Percentiles rank a stretch among this genome's conserved stretches.
Evolutionary conservation across 1,140 invertebrate species (phyloP).

Genomic region (Lanistes nyassanus): DNA sequence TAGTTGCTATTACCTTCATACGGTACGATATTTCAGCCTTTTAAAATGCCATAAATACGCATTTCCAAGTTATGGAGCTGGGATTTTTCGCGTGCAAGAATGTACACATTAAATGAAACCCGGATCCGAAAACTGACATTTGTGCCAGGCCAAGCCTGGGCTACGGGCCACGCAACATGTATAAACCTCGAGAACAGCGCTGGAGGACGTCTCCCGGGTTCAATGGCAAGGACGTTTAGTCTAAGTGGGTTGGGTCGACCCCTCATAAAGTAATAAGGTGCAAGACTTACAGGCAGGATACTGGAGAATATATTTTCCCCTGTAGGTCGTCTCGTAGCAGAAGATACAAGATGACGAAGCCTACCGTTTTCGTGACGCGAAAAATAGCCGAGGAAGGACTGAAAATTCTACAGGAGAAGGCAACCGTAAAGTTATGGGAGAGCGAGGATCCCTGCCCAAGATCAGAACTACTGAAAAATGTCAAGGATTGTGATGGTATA

Average conservation of each 20-base stretch:
- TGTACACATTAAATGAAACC: too few species aligned
- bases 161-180: not conserved
- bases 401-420: conserved; percentile 41
- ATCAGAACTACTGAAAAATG: conserved; percentile 75
- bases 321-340: not conserved
- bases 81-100: too few species aligned
- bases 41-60: too few species aligned
- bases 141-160: too few species aligned
- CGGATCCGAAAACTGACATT: too few species aligned
- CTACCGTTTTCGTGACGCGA: conserved; percentile 51
- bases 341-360: conserved; percentile 17
- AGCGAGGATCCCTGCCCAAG: conserved; percentile 73
- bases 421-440: conserved; percentile 54
- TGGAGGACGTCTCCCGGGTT: not conserved
- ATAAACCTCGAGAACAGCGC: too few species aligned
- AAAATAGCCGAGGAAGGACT: conserved; percentile 46
- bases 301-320: not conserved
- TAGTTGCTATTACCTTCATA: too few species aligned
- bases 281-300: not conserved
- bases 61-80: too few species aligned
- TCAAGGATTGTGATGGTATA: conserved; percentile 79
- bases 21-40: too few species aligned
- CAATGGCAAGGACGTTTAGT: not conserved
- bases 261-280: too few species aligned
- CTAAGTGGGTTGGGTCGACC: not conserved